These are phyloP conservation scores for Laspeyria flexula DNA, from an alignment of 2,888 invertebrate genomes.

Conservation along the genomic window DNA sequence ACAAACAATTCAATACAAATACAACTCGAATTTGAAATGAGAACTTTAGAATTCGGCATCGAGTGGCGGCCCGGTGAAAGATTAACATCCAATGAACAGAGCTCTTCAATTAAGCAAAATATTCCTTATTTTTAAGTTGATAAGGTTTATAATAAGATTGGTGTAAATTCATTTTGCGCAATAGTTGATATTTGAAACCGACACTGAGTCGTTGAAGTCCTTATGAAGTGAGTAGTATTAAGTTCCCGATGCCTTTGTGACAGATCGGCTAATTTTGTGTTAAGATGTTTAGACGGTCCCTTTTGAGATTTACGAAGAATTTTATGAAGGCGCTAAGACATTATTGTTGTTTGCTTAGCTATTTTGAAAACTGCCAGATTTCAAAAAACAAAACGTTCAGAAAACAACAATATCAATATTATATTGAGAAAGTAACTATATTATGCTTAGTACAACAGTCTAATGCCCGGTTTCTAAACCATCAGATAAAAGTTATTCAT, in stretches of 20 bases:
- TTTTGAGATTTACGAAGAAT: constrained; percentile 34
- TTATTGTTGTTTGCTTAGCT: constrained; percentile 27
- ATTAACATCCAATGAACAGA: constrained; percentile 23
- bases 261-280: constrained; percentile 53
- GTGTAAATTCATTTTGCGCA: constrained; percentile 20
- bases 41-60: constrained; percentile 66
- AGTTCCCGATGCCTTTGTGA: constrained; percentile 50
- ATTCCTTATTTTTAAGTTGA: constrained; percentile 13
- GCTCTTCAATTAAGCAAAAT: constrained; percentile 14
- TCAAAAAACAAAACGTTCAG: too few relatives aligned
- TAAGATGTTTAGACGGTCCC: constrained; percentile 26
- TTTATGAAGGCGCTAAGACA: constrained; percentile 30
- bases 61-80: constrained; percentile 57
- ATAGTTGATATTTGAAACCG: constrained; percentile 58
- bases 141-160: constrained; percentile 22
- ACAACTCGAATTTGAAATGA: constrained; percentile 46
- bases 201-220: constrained; percentile 52
- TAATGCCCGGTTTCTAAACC: too few relatives aligned
- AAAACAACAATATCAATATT: too few relatives aligned
- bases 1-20: constrained; percentile 62
- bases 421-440: too few relatives aligned
- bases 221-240: constrained; percentile 45
- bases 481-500: too few relatives aligned
- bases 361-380: too few relatives aligned
- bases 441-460: too few relatives aligned